Conservation (phyloP, 1,140 invertebrate species). For the Megalopta genalis region DNA sequence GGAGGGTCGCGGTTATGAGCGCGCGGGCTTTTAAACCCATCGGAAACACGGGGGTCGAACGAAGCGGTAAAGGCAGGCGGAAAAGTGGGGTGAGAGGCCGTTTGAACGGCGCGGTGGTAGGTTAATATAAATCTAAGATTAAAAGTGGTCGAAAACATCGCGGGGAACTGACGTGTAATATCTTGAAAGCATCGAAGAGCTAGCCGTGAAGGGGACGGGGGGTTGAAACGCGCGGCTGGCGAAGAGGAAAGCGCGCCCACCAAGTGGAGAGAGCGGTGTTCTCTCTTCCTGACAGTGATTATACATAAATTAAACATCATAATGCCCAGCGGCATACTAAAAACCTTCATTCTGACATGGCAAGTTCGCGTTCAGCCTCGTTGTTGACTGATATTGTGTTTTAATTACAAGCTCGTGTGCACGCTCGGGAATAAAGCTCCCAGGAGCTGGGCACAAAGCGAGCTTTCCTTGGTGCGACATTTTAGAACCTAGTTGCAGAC, state of each 20-base stretch:
- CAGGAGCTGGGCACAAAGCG: not conserved
- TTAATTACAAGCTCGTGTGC: conserved; percentile 25
- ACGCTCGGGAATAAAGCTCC: not conserved
- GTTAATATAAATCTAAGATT: conserved; percentile 63
- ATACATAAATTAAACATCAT: conserved; percentile 56
- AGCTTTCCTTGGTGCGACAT: not conserved
- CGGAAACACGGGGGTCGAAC: not conserved
- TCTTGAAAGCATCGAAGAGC: conserved; percentile 60
- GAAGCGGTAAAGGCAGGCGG: conserved; percentile 7
- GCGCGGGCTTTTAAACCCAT: conserved; percentile 20
- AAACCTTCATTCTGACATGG: conserved; percentile 18
- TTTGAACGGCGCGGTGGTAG: conserved; percentile 8
- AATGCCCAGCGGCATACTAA: not conserved
- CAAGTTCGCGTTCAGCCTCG: conserved; percentile 1
- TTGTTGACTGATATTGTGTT: conserved; percentile 20
- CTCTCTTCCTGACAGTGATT: conserved; percentile 29
- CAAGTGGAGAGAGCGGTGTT: not conserved
- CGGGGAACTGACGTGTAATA: conserved; percentile 53
- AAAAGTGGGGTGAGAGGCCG: conserved; percentile 1
- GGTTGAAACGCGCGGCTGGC: conserved; percentile 18
- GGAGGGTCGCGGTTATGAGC: conserved; percentile 33
- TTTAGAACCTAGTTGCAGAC: not conserved
- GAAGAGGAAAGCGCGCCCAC: not conserved
- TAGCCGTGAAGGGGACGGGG: not conserved
- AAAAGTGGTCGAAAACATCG: conserved; percentile 61